These are phyloP conservation scores for Tribolium freemani DNA, from an alignment of 2,888 invertebrate genomes.

Conservation along the genomic window DNA sequence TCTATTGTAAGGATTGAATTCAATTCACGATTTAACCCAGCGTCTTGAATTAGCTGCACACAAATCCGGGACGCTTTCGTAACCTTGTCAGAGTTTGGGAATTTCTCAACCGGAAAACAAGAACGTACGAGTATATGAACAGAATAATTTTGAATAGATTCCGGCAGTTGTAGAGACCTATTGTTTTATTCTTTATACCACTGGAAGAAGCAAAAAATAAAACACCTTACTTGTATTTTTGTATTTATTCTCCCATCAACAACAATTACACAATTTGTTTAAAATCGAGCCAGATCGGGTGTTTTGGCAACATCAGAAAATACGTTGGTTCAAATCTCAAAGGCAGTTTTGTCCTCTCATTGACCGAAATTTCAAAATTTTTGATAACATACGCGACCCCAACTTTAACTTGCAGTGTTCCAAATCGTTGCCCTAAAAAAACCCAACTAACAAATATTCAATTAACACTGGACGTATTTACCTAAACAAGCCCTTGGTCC, in stretches of 20 bases:
- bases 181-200: too few species aligned
- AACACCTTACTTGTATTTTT: too few species aligned
- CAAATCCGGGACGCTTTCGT: background rate
- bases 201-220: too few species aligned
- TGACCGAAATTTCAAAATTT: slow-evolving; percentile 56
- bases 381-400: slow-evolving; percentile 60
- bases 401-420: slow-evolving; percentile 59
- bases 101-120: background rate
- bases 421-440: slow-evolving; percentile 49
- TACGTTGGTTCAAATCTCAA: slow-evolving; percentile 52
- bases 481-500: slow-evolving; percentile 60
- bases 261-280: slow-evolving; percentile 20
- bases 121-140: background rate
- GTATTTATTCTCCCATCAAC: too few species aligned
- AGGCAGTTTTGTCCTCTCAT: slow-evolving; percentile 54
- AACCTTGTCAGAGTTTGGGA: background rate
- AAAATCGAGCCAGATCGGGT: slow-evolving; percentile 55
- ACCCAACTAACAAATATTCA: background rate
- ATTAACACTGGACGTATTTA: too few species aligned
- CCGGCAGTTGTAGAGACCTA: too few species aligned
- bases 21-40: background rate
- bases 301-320: slow-evolving; percentile 49
- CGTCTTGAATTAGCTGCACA: background rate
- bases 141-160: too few species aligned
- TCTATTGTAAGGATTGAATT: background rate